A percentile compares a stretch with the other conserved stretches of the same genome.
Conservation (phyloP, 2,888 invertebrate species). For the Suillia variegata region DNA sequence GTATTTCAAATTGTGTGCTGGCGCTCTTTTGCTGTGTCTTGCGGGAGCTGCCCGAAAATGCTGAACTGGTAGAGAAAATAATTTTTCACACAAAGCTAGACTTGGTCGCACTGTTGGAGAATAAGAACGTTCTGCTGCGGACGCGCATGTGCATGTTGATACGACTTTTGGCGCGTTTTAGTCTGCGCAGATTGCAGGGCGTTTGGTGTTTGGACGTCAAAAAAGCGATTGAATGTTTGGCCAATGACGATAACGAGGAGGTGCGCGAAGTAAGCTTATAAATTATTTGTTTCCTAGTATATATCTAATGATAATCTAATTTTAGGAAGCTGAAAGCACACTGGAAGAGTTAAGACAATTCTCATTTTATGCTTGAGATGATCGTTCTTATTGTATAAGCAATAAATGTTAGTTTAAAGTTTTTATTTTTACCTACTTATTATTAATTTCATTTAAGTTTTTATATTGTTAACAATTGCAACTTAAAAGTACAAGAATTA, state of each 20-base stretch:
- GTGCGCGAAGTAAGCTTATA: conserved; percentile 33
- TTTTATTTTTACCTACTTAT: background rate
- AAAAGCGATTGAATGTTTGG: conserved; percentile 48
- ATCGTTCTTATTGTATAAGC: background rate
- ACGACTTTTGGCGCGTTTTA: conserved; percentile 71
- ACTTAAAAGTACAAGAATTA: background rate
- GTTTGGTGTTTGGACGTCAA: conserved; percentile 53
- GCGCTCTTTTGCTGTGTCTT: conserved; percentile 77
- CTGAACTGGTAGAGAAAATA: conserved; percentile 76
- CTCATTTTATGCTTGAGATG: conserved; percentile 47
- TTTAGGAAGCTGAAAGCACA: conserved; percentile 53
- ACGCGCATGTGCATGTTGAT: conserved; percentile 76
- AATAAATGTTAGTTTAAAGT: background rate
- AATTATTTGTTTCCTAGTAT: too few relatives aligned
- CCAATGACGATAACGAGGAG: conserved; percentile 45
- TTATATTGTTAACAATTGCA: too few relatives aligned
- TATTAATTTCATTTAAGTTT: background rate
- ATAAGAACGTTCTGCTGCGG: conserved; percentile 64
- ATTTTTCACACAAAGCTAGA: conserved; percentile 65
- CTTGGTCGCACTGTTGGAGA: conserved; percentile 66
- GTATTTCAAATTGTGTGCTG: conserved; percentile 72
- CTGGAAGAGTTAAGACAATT: conserved; percentile 58
- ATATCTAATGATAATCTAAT: background rate
- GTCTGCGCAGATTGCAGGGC: conserved; percentile 67
- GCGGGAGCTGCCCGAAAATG: conserved; percentile 76